These are phyloP conservation scores for Pogonocherus hispidulus DNA, from an alignment of 2,888 invertebrate species.

Conservation along the genomic window DNA sequence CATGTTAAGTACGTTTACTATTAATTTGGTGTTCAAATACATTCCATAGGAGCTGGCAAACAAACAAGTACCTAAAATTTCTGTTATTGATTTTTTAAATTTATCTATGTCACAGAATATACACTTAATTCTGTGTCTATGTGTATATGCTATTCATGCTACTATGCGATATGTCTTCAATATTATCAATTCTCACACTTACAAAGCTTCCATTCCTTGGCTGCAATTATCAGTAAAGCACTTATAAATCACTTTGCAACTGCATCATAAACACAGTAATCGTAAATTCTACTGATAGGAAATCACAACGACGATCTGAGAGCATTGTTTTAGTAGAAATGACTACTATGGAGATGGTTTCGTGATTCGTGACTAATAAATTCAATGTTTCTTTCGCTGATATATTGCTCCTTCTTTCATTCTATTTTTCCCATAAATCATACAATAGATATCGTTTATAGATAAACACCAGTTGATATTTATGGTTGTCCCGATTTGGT, in stretches of 20 bases:
- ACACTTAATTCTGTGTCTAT: no score
- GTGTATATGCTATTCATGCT: no score
- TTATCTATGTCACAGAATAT: no score
- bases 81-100: no score
- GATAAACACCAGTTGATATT: background rate
- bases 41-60: no score
- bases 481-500: background rate
- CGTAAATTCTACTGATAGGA: conserved; percentile 26
- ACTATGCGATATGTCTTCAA: no score
- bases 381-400: conserved; percentile 11
- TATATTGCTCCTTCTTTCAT: conserved; percentile 11
- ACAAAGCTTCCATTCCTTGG: background rate
- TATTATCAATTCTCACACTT: no score
- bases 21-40: no score
- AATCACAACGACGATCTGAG: conserved; percentile 24
- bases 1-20: no score
- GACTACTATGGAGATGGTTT: conserved; percentile 19
- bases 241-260: background rate
- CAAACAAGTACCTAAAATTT: no score
- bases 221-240: background rate
- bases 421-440: conserved; percentile 7
- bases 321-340: conserved; percentile 25
- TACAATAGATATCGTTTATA: conserved; percentile 2
- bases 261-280: conserved; percentile 12
- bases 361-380: conserved; percentile 32